These are phyloP conservation scores for Hypomecis atomaria DNA, from an alignment of 2,888 invertebrate species.

Conservation along the genomic window DNA sequence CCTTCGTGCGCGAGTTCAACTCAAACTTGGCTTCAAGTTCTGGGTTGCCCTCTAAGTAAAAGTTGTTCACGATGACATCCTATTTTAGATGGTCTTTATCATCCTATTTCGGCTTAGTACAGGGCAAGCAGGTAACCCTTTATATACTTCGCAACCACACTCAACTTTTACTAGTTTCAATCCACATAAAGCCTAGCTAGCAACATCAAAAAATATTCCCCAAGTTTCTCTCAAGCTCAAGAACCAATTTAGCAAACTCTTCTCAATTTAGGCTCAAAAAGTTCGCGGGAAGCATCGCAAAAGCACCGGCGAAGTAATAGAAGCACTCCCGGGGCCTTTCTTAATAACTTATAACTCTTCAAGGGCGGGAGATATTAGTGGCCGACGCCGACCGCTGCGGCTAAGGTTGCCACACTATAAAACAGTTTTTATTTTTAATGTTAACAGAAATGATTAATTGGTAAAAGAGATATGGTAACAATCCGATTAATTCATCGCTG, in stretches of 20 bases:
- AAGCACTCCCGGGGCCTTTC: slow-evolving; percentile 14
- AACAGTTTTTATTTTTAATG: not conserved
- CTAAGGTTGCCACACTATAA: slow-evolving; percentile 11
- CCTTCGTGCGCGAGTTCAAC: too few relatives aligned
- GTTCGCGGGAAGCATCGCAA: slow-evolving; percentile 14
- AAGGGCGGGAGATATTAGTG: slow-evolving; percentile 24
- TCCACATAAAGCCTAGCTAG: not conserved
- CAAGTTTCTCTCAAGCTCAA: slow-evolving; percentile 1
- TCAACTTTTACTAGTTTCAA: not conserved
- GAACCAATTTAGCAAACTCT: slow-evolving; percentile 18
- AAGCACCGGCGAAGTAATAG: slow-evolving; percentile 18
- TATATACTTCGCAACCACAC: too few relatives aligned
- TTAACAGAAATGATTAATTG: too few relatives aligned
- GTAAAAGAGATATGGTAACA: too few relatives aligned
- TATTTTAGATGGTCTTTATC: too few relatives aligned
- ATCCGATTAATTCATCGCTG: too few relatives aligned
- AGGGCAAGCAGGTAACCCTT: too few relatives aligned
- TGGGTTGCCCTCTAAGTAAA: too few relatives aligned
- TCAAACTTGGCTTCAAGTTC: too few relatives aligned
- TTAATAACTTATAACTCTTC: slow-evolving; percentile 29
- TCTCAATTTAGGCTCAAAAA: slow-evolving; percentile 13
- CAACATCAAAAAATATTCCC: not conserved
- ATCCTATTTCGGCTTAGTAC: too few relatives aligned
- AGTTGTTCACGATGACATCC: too few relatives aligned
- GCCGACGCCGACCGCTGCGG: not conserved